Evolutionary conservation across 2,888 invertebrate species (phyloP).

Genomic region (Helleia helle): DNA sequence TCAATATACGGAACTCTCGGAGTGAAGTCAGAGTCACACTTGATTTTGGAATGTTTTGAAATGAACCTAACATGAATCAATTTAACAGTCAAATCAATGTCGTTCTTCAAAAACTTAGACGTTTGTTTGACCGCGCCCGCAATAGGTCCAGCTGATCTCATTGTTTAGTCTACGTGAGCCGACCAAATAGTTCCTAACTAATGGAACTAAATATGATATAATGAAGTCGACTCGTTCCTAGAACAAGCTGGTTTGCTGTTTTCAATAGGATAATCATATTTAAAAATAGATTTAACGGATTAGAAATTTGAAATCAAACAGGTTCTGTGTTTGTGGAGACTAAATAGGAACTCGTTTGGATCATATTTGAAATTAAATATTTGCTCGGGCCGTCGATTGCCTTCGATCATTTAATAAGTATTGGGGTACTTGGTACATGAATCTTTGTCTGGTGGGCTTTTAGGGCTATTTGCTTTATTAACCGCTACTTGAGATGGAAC

Average conservation of each 20-base stretch:
- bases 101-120: conserved; percentile 39
- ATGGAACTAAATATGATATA: conserved; percentile 16
- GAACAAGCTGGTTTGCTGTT: conserved; percentile 8
- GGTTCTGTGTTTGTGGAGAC: neutral
- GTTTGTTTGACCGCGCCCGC: conserved; percentile 22
- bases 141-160: conserved; percentile 54
- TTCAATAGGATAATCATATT: conserved; percentile 2
- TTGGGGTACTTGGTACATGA: too few species aligned
- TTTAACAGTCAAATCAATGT: conserved; percentile 32
- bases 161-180: conserved; percentile 65
- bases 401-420: too few species aligned
- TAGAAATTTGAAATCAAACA: conserved; percentile 3
- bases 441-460: too few species aligned
- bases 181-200: conserved; percentile 33
- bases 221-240: conserved; percentile 7
- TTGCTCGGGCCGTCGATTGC: too few species aligned
- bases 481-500: too few species aligned
- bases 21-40: neutral
- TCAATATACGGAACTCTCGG: too few species aligned
- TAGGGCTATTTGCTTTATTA: too few species aligned
- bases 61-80: neutral
- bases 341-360: conserved; percentile 1
- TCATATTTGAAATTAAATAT: neutral
- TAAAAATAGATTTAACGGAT: conserved; percentile 3
- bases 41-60: neutral